Conservation (phyloP, 2,113 vertebrate genomes). For the Embiotoca jacksoni region DNA sequence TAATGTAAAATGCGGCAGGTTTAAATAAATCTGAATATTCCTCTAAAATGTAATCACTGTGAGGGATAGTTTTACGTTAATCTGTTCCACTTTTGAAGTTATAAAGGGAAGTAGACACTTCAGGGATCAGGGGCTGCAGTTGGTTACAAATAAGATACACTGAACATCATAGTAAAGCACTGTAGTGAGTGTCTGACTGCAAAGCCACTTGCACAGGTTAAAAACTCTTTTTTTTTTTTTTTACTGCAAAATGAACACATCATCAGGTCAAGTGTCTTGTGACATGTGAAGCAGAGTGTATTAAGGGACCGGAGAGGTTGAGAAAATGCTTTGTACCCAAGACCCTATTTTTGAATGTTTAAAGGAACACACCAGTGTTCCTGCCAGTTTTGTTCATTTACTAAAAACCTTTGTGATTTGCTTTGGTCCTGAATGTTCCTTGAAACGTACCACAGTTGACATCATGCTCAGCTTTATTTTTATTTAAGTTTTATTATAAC, state of each 20-base stretch:
- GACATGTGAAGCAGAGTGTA: not conserved
- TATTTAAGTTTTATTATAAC: too few relatives aligned
- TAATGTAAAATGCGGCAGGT: too few relatives aligned
- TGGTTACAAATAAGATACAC: conserved; percentile 16
- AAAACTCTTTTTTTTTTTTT: conserved; percentile 22
- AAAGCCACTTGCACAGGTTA: conserved; percentile 20
- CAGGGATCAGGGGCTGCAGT: conserved; percentile 14
- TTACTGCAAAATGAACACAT: conserved; percentile 36
- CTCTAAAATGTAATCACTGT: conserved; percentile 6
- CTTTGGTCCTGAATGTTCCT: not conserved
- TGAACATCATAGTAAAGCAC: conserved; percentile 43
- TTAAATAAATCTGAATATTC: not conserved
- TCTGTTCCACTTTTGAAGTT: not conserved
- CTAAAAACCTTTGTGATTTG: not conserved
- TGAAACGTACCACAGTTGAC: not conserved
- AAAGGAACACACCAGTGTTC: not conserved
- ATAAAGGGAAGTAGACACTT: not conserved
- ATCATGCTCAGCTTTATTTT: not conserved
- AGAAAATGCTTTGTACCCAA: not conserved
- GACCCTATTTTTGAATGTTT: too few relatives aligned
- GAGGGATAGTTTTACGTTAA: not conserved
- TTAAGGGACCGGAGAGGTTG: not conserved
- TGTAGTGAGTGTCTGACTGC: conserved; percentile 6
- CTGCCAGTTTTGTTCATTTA: not conserved
- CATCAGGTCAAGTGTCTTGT: not conserved